Conservation (phyloP, 2,797 vertebrate genomes). For the Karalla daura region DNA sequence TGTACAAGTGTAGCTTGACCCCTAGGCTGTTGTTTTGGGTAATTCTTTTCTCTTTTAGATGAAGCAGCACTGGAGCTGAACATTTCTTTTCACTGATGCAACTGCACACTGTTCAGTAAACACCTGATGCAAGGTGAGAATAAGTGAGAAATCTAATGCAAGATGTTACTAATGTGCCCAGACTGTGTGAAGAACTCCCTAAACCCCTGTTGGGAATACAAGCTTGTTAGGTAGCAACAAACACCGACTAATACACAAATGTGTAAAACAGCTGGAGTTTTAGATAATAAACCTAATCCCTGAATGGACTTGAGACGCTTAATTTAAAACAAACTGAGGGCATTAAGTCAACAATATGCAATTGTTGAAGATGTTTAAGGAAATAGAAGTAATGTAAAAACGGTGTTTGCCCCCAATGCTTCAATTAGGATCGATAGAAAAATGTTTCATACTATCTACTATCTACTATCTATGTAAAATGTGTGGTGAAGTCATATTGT, state of each 20-base stretch:
- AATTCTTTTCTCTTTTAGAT: not conserved
- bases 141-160: constrained; percentile 77
- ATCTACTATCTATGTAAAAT: too few relatives aligned
- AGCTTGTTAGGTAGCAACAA: constrained; percentile 5
- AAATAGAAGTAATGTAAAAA: not conserved
- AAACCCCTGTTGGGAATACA: not conserved
- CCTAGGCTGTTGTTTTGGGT: constrained; percentile 2
- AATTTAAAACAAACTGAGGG: not conserved
- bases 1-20: constrained; percentile 11
- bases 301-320: not conserved
- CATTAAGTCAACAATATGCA: not conserved
- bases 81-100: constrained; percentile 72
- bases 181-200: constrained; percentile 4
- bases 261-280: not conserved
- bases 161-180: constrained; percentile 67
- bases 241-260: constrained; percentile 8
- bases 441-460: too few relatives aligned
- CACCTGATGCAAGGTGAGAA: constrained; percentile 82
- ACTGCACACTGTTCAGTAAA: constrained; percentile 65
- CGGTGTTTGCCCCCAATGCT: not conserved
- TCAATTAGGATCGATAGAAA: too few relatives aligned
- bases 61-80: constrained; percentile 12
- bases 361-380: not conserved
- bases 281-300: not conserved
- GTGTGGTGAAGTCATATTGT: too few relatives aligned